Percentiles rank a stretch among this genome's conserved stretches.
These are phyloP conservation scores for Lepidonotus clava DNA, from an alignment of 2,888 invertebrate species.

Conservation along the genomic window DNA sequence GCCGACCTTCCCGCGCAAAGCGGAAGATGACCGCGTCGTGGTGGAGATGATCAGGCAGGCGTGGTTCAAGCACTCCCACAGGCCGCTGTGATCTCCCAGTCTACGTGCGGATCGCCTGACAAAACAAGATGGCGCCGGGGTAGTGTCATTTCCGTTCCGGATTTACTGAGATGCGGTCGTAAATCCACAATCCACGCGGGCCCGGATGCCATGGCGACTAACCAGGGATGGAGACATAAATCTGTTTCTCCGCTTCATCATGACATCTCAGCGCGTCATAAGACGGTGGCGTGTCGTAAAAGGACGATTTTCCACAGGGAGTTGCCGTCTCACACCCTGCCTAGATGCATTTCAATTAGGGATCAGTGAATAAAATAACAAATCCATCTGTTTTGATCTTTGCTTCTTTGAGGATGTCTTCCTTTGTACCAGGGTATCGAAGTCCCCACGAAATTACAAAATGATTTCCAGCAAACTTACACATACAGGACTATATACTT, in stretches of 20 bases:
- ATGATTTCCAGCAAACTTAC: no score
- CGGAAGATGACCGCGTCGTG: background rate
- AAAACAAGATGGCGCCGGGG: constrained; percentile 6
- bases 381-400: background rate
- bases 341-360: constrained; percentile 2
- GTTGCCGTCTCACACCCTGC: background rate
- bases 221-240: constrained; percentile 23
- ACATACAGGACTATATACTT: no score
- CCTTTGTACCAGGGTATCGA: no score
- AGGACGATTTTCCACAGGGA: background rate
- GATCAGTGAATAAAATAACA: background rate
- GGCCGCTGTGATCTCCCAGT: background rate
- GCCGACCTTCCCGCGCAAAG: background rate
- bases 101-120: background rate
- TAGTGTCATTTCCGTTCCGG: background rate
- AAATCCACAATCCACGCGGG: background rate
- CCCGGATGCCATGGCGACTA: background rate
- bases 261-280: background rate
- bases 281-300: background rate
- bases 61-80: background rate
- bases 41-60: background rate
- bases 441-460: no score
- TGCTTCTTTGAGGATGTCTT: no score
- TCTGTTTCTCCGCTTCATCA: background rate
- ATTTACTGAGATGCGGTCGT: background rate